Evolutionary conservation across 1,140 invertebrate genomes (phyloP), one percentile per base, ranked within the genome.

Genomic region (Radopholus similis): DNA sequence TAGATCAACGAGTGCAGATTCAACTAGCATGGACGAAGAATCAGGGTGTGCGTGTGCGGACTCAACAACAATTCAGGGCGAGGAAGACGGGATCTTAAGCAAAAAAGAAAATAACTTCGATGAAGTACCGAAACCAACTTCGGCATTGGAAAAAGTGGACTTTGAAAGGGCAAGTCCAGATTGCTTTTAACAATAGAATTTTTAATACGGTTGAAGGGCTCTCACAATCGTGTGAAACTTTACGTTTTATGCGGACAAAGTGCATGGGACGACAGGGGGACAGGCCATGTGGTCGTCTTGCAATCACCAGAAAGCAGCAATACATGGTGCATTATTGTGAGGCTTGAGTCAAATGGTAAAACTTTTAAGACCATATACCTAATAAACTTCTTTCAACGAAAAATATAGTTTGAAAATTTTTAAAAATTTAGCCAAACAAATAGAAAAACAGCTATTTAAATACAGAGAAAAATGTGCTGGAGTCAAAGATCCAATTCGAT

Each of bases 181-280:
- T 18, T 71, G 28, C 18, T 65, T 0, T n/a, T 4, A 38, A 58
- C 30, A 72, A 47, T 72, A 11, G n/a, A 8, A 57, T 8, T 30
- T 11, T 67, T 67, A 67, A 23, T 32, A 1, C 6, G 6, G 11
- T 49, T 68, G 35, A 8, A 72, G 70, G 70, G 64, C 30, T 37
- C 71, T 9, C 64, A 63, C 2, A 82, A 82, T 58, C 73, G 79
- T 11, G 79, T 81, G 13, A 81, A 81, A 53, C 64, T 81, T 9
- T 81, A 81, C 47, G 80, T 81, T 15, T 66, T 81, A 0, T 78
- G 78, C 58, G 80, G 82, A 62, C 79, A 81, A 51, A 37, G 76
- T 15, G 51, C 66, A 15, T 81, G 78, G 78, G 77, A 80, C 21
- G 78, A 81, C 57, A 44, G 74, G 26, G 79, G 79, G 2, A 81